A percentile compares a stretch with the other conserved stretches of the same genome.
Evolutionary conservation across 2,888 invertebrate species (phyloP).

Genomic region (Tetranychus truncatus): DNA sequence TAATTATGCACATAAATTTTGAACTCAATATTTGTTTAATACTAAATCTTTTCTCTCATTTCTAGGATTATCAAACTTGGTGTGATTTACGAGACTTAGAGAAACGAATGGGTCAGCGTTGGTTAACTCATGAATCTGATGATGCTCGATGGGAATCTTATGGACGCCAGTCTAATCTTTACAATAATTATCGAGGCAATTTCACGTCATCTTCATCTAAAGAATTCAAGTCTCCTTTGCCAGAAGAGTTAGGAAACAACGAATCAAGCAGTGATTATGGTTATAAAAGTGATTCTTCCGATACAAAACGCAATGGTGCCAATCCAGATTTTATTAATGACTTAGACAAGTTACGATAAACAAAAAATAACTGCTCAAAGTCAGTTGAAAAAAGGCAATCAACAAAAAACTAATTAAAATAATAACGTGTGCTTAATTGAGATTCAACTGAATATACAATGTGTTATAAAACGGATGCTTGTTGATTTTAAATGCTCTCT

Average conservation of each 20-base stretch:
- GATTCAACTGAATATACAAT: too few relatives aligned
- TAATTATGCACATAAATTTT: not conserved
- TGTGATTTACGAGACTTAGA: constrained; percentile 76
- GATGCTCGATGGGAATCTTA: constrained; percentile 67
- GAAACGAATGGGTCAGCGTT: constrained; percentile 53
- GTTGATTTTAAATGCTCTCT: too few relatives aligned
- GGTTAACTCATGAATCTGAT: constrained; percentile 77
- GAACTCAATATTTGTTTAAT: not conserved
- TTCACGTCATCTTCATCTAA: not conserved
- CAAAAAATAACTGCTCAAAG: not conserved
- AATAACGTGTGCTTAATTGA: not conserved
- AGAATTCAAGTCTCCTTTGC: not conserved
- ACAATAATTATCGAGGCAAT: constrained; percentile 32
- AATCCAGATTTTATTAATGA: not conserved
- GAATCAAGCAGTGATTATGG: not conserved
- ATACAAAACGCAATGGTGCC: not conserved
- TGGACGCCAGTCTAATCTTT: constrained; percentile 30
- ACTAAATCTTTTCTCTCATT: not conserved
- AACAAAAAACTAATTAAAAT: not conserved
- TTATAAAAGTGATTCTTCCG: not conserved
- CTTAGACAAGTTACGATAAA: not conserved
- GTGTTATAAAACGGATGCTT: too few relatives aligned
- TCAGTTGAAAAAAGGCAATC: not conserved
- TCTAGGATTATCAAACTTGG: constrained; percentile 74
- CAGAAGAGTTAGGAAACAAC: not conserved